Base-by-base conservation (phyloP, 2,797 vertebrate genomes). In the Caiman crocodilus region DNA sequence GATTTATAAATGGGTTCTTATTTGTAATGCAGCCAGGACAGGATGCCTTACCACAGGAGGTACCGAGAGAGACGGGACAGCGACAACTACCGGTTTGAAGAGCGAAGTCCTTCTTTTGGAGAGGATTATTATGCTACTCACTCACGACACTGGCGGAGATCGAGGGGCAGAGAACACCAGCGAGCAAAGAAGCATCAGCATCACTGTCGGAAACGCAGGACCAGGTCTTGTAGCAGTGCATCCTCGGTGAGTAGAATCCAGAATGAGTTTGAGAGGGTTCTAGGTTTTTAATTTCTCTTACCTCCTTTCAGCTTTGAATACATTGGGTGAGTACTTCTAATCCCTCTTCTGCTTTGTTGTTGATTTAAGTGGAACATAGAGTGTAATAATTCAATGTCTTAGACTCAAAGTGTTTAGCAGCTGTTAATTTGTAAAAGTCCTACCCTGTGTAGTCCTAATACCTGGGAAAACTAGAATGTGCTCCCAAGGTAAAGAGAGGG, bases 171-270 rank as follows among this genome's bases (percentile, higher is more conserved):
- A 60, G 97, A 91, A 58, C 97, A 96, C 3, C 97, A 96, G 32
- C 96, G 94, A 28, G 89, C 95, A 7, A 90, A 59, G 77, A 97
- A 96, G 25, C 96, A 97, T 4, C 97, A 96, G 75, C 97, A 97
- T 4, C 94, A 85, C 88, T 98, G 98, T 94, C 94, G 96, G 76
- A 98, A 98, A 82, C 98, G 96, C 92, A 97, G 97, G 95, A 98
- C 97, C 96, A 98, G 98, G 97, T 98, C 98, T 96, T 98, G 97
- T 97, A 98, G 98, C 98, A 98, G 97, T 81, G 95, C 97, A 93
- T 98, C 98, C 97, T 98, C 97, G 98, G 98, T 98, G 98, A 98
- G 98, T 98, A 97, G 93, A 97, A 93, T 83, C 97, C 97, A 84
- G 90, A 87, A 97, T 3, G 94, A 94, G 95, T 58, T 94, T 92